These are phyloP conservation scores for Calameuta idolon DNA, from an alignment of 2,888 invertebrate species.

Conservation along the genomic window DNA sequence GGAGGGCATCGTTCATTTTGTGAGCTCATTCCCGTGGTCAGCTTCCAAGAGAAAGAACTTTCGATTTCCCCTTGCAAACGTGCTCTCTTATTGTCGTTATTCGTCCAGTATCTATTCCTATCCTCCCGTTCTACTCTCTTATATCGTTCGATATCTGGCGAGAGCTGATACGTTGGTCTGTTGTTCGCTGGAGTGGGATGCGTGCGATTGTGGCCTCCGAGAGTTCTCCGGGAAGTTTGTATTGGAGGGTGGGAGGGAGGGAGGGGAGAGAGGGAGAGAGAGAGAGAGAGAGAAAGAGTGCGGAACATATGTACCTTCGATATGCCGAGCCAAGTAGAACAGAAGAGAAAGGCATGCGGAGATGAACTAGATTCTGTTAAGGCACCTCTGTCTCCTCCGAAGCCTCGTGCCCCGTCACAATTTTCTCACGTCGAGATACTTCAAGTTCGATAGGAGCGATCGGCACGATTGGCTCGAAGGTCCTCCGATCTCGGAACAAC, in stretches of 20 bases:
- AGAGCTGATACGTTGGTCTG: no score
- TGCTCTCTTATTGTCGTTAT: no score
- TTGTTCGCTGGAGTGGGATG: no score
- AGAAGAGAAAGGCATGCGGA: constrained; percentile 66
- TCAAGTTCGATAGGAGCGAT: background rate
- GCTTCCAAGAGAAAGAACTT: no score
- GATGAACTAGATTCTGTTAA: constrained; percentile 64
- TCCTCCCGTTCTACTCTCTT: no score
- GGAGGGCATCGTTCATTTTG: no score
- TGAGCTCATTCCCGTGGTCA: no score
- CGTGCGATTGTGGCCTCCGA: no score
- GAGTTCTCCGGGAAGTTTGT: background rate
- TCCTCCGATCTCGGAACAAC: no score
- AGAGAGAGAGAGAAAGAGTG: background rate
- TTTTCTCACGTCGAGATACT: constrained; percentile 18
- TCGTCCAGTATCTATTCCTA: no score
- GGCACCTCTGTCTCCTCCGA: constrained; percentile 30
- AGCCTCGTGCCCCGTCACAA: constrained; percentile 27
- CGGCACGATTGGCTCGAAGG: background rate
- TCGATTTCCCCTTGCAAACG: no score
- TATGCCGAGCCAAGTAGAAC: constrained; percentile 60
- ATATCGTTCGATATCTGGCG: no score
- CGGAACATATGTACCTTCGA: background rate
- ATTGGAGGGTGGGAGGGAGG: background rate
- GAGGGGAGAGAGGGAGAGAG: background rate